These are phyloP conservation scores for Chymomyza procnemis DNA, from an alignment of 2,888 invertebrate species.

Conservation along the genomic window DNA sequence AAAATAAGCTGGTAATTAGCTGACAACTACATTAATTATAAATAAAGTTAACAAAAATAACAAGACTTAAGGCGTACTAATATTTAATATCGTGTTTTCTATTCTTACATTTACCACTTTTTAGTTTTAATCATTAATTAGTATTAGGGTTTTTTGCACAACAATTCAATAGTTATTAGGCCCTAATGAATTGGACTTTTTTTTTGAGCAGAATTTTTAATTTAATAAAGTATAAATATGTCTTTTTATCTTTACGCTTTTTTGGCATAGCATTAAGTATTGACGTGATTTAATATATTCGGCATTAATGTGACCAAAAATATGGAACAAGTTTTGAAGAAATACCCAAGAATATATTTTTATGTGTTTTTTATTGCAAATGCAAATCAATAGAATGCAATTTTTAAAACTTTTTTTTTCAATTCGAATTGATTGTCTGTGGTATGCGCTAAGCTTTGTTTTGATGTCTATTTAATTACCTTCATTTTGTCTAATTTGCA, in stretches of 20 bases:
- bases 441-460: neutral
- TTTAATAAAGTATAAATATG: constrained; percentile 31
- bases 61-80: too few species aligned
- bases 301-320: neutral
- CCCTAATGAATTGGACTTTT: constrained; percentile 24
- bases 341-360: neutral
- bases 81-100: too few species aligned
- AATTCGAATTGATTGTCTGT: neutral
- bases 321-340: constrained; percentile 1
- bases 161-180: constrained; percentile 11
- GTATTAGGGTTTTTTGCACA: neutral
- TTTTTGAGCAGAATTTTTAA: constrained; percentile 26
- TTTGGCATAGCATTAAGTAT: constrained; percentile 1
- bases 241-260: constrained; percentile 4
- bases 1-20: too few species aligned
- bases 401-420: neutral
- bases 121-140: neutral
- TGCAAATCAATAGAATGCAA: constrained; percentile 7
- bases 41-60: too few species aligned
- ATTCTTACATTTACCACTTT: too few species aligned
- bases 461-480: constrained; percentile 5
- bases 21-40: too few species aligned
- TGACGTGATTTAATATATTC: neutral
- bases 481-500: constrained; percentile 8
- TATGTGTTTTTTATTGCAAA: constrained; percentile 6